Percentiles rank a stretch among this genome's conserved stretches.
These are phyloP conservation scores for Chloroceryle amazona DNA, from an alignment of 2,797 vertebrate species.

Conservation along the genomic window DNA sequence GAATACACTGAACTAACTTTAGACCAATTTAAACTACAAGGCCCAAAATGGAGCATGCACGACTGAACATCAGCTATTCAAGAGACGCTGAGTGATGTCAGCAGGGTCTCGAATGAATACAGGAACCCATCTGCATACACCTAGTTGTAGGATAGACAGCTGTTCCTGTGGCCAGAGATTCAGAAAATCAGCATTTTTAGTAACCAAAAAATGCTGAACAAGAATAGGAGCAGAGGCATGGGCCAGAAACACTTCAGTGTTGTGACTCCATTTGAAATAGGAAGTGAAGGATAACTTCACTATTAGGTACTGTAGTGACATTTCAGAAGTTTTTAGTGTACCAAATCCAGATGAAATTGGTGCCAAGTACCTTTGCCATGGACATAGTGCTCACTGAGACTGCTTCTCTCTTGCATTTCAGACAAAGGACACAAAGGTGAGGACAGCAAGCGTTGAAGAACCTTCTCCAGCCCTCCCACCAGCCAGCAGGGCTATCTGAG, in stretches of 20 bases:
- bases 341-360: background rate
- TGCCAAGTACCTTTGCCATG: background rate
- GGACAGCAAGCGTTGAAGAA: background rate
- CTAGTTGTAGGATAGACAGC: background rate
- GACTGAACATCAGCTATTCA: background rate
- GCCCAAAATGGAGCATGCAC: background rate
- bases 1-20: background rate
- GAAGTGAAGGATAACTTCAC: background rate
- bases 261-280: background rate
- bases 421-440: background rate
- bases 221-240: background rate
- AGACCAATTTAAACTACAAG: background rate
- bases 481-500: accelerated
- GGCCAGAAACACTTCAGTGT: background rate
- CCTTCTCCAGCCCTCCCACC: background rate
- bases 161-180: background rate
- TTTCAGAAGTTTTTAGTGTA: background rate
- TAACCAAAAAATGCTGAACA: background rate
- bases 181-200: background rate
- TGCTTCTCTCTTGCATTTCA: background rate
- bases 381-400: background rate
- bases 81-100: background rate
- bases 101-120: background rate
- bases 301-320: background rate
- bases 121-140: background rate